These are phyloP conservation scores for Intellagama lesueurii DNA, from an alignment of 2,797 vertebrate species.

Conservation along the genomic window DNA sequence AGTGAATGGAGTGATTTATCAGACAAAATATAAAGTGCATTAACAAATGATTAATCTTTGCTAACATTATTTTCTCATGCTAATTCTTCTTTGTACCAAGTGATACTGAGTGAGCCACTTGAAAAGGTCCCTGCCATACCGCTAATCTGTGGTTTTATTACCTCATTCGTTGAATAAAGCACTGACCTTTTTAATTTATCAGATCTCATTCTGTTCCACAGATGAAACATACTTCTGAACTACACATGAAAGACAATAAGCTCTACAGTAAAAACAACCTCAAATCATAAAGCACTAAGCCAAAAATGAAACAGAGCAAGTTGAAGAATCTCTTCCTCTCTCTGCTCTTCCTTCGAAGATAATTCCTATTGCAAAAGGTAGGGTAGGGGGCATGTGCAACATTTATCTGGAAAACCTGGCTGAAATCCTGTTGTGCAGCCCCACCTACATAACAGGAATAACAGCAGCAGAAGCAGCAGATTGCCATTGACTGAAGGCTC, in stretches of 20 bases:
- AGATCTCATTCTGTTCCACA: slow-evolving; percentile 19
- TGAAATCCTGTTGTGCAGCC: background rate
- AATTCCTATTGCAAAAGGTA: background rate
- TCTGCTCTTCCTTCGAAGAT: background rate
- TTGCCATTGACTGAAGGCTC: too few species aligned
- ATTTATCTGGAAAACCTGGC: background rate
- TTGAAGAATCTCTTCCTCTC: background rate
- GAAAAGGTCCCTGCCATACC: slow-evolving; percentile 10
- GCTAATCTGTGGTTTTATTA: slow-evolving; percentile 36
- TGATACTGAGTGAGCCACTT: slow-evolving; percentile 7
- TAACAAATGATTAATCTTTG: slow-evolving; percentile 18
- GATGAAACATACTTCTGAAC: slow-evolving; percentile 29
- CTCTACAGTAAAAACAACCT: background rate
- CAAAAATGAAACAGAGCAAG: background rate
- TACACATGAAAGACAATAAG: slow-evolving; percentile 22
- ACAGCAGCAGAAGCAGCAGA: too few species aligned
- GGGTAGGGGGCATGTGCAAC: slow-evolving; percentile 26
- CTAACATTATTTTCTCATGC: background rate
- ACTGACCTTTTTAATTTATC: slow-evolving; percentile 28
- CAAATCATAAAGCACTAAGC: slow-evolving; percentile 31
- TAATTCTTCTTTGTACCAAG: slow-evolving; percentile 28
- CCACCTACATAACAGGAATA: background rate
- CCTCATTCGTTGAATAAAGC: slow-evolving; percentile 24
- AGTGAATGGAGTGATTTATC: background rate
- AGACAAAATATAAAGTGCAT: background rate